Conservation (phyloP, 2,888 invertebrate species). For the Timema podura region DNA sequence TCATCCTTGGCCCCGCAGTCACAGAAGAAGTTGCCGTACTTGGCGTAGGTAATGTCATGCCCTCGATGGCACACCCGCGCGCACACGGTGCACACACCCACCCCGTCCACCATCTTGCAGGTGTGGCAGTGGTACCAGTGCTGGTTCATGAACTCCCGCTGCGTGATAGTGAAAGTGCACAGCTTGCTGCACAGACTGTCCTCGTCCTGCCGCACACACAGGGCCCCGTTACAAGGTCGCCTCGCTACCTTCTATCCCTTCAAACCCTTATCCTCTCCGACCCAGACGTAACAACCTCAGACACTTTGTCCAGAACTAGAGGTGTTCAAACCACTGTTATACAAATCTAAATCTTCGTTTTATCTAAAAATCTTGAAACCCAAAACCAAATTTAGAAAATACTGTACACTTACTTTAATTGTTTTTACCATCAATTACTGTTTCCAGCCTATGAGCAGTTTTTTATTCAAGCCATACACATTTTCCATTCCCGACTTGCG, state of each 20-base stretch:
- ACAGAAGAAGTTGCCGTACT: conserved; percentile 98
- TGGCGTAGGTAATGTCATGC: conserved; percentile 95
- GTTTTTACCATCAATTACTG: not conserved
- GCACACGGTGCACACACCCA: conserved; percentile 97
- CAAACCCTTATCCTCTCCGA: too few species aligned
- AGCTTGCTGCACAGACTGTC: conserved; percentile 86
- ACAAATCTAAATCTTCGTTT: too few species aligned
- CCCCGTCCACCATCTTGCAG: conserved; percentile 97
- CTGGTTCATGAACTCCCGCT: conserved; percentile 97
- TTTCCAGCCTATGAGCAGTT: too few species aligned
- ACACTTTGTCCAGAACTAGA: too few species aligned
- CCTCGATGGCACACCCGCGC: conserved; percentile 95
- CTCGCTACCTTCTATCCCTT: too few species aligned
- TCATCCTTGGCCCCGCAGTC: conserved; percentile 98
- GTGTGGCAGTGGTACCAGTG: conserved; percentile 99
- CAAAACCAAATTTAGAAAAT: not conserved
- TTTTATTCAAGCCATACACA: too few species aligned
- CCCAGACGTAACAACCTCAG: too few species aligned
- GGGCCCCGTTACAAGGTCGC: not conserved
- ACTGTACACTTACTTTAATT: not conserved
- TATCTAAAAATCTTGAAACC: too few species aligned
- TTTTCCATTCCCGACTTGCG: too few species aligned
- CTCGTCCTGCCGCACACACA: conserved; percentile 59
- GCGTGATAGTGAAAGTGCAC: conserved; percentile 95
- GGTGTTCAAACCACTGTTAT: too few species aligned